Percentiles rank a stretch among this genome's conserved stretches.
phyloP scores from a whole-genome alignment of 23 tunicate species.

The Corella eumyota region DNA sequence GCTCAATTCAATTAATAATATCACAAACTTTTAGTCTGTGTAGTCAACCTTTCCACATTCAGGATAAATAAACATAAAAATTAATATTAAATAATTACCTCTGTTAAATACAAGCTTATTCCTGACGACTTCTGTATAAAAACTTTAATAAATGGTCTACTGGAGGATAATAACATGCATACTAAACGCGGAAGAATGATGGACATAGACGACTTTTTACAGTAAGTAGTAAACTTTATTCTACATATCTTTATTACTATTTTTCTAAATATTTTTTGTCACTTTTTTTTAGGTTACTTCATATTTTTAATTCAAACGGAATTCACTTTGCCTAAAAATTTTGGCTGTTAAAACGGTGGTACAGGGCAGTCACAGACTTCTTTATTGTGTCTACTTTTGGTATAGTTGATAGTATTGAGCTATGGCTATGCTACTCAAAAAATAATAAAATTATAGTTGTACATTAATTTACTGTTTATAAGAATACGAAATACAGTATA shows the following conservation, averaged over 20 bases:
- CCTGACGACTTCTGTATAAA: constrained; percentile 60
- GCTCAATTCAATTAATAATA: too few species aligned
- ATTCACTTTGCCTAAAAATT: constrained; percentile 83
- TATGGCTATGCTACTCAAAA: too few species aligned
- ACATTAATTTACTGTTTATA: too few species aligned
- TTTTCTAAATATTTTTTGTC: not conserved
- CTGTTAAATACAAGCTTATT: constrained; percentile 4
- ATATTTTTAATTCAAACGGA: constrained; percentile 74
- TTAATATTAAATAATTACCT: not conserved
- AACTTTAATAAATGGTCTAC: constrained; percentile 12
- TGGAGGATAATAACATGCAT: constrained; percentile 25
- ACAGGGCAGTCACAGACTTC: too few species aligned
- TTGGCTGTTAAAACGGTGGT: too few species aligned
- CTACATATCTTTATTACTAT: not conserved
- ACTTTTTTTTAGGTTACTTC: constrained; percentile 28
- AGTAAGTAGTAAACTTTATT: not conserved
- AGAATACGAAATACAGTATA: too few species aligned
- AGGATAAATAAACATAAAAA: too few species aligned
- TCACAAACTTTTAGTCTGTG: too few species aligned
- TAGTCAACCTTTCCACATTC: too few species aligned
- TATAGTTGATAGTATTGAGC: too few species aligned
- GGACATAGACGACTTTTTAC: constrained; percentile 86
- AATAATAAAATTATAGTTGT: too few species aligned
- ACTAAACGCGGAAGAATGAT: constrained; percentile 67
- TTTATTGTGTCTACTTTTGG: too few species aligned